Percentiles rank a stretch among this genome's conserved stretches.
Conservation (phyloP, 2,113 vertebrate species). For the Oncorhynchus tshawytscha region DNA sequence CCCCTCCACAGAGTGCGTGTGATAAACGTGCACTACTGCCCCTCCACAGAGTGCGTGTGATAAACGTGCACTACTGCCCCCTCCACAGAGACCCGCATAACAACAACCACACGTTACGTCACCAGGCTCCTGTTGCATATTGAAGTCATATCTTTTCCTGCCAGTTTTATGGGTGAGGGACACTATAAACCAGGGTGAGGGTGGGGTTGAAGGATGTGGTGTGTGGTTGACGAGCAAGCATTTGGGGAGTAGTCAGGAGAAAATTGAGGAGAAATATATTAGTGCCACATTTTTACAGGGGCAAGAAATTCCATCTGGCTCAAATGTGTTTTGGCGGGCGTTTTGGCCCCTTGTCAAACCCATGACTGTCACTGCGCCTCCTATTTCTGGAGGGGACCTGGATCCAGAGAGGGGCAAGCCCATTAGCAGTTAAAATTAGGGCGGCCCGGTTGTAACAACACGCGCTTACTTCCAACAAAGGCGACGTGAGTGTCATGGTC, state of each 20-base stretch:
- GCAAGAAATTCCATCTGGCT: background rate
- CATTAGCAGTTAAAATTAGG: slow-evolving; percentile 82
- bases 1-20: too few species aligned
- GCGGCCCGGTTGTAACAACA: slow-evolving; percentile 70
- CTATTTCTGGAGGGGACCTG: slow-evolving; percentile 82
- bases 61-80: background rate
- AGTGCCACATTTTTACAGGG: background rate
- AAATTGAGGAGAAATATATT: slow-evolving; percentile 15
- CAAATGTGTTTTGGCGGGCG: background rate
- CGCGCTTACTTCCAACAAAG: slow-evolving; percentile 72
- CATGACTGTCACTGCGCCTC: slow-evolving; percentile 36
- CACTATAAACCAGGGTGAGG: slow-evolving; percentile 52
- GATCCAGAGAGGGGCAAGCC: slow-evolving; percentile 67
- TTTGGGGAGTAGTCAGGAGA: background rate
- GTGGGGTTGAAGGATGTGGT: background rate
- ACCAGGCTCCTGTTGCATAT: background rate
- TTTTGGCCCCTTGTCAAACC: background rate
- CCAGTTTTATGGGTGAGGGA: background rate
- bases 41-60: too few species aligned
- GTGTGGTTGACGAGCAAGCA: slow-evolving; percentile 1
- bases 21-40: too few species aligned
- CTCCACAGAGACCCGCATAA: background rate
- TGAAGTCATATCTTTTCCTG: background rate
- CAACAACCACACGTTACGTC: background rate
- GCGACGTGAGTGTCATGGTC: slow-evolving; percentile 49